Conservation (phyloP, 2,888 invertebrate genomes). For the Parthenolecanium corni region DNA sequence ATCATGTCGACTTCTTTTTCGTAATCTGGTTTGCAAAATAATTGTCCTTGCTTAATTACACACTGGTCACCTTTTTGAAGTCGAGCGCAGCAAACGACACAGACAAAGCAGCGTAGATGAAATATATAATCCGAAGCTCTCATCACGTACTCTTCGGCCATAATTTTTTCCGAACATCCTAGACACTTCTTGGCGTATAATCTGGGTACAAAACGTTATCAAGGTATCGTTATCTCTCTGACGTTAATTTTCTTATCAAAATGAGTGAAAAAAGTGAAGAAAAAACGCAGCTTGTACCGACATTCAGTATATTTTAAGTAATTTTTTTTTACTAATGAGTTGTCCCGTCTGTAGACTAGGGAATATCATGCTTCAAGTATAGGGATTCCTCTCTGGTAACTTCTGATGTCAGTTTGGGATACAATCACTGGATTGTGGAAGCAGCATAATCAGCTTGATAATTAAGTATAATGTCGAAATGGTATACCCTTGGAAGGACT, state of each 20-base stretch:
- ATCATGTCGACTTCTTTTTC: slow-evolving; percentile 66
- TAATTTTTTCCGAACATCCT: slow-evolving; percentile 57
- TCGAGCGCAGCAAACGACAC: slow-evolving; percentile 61
- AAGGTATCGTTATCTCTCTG: slow-evolving; percentile 17
- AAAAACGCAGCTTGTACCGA: too few species aligned
- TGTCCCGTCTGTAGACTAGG: too few species aligned
- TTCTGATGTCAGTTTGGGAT: too few species aligned
- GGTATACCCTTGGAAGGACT: too few species aligned
- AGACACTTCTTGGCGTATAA: slow-evolving; percentile 62
- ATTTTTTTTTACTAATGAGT: too few species aligned
- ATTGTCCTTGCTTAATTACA: slow-evolving; percentile 62
- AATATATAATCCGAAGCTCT: slow-evolving; percentile 56
- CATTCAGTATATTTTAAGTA: too few species aligned
- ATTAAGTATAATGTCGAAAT: too few species aligned
- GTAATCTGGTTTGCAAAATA: slow-evolving; percentile 68
- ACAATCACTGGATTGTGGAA: too few species aligned
- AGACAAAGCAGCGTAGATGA: slow-evolving; percentile 67
- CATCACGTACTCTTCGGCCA: slow-evolving; percentile 69
- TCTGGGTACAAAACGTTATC: slow-evolving; percentile 40
- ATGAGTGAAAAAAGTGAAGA: too few species aligned
- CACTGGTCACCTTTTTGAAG: slow-evolving; percentile 72
- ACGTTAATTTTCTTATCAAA: slow-evolving; percentile 5
- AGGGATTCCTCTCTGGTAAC: too few species aligned
- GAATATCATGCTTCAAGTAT: too few species aligned
- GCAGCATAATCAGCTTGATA: too few species aligned